Evolutionary conservation across 2,113 vertebrate genomes (phyloP).

Genomic region (Melanostigma gelatinosum): DNA sequence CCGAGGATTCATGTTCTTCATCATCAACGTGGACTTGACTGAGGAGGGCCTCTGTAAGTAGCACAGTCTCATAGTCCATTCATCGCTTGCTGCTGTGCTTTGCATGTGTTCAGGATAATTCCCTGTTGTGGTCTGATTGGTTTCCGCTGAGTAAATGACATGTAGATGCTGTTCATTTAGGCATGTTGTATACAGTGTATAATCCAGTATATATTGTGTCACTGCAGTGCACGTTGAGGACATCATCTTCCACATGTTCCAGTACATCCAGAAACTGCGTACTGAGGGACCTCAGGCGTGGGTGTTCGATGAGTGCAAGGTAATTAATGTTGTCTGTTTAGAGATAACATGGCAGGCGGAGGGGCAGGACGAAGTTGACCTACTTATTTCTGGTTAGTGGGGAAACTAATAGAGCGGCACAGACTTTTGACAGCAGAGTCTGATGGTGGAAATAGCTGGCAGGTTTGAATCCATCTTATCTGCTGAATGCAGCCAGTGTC

Average conservation of each 20-base stretch:
- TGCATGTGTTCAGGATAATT: not conserved
- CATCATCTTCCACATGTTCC: slow-evolving; percentile 99
- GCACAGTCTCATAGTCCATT: not conserved
- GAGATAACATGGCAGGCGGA: not conserved
- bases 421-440: not conserved
- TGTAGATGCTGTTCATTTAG: not conserved
- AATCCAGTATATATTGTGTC: slow-evolving; percentile 41
- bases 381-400: slow-evolving; percentile 1
- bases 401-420: slow-evolving; percentile 5
- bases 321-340: slow-evolving; percentile 58
- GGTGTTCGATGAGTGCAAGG: slow-evolving; percentile 99
- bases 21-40: slow-evolving; percentile 97
- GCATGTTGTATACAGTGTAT: not conserved
- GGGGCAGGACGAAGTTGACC: slow-evolving; percentile 2
- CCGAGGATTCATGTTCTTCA: slow-evolving; percentile 99
- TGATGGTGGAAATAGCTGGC: not conserved
- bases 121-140: not conserved
- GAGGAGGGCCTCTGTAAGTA: slow-evolving; percentile 97
- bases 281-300: slow-evolving; percentile 96
- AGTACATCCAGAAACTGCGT: slow-evolving; percentile 97
- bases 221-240: slow-evolving; percentile 95
- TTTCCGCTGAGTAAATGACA: not conserved
- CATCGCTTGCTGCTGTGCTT: not conserved
- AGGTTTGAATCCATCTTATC: not conserved
- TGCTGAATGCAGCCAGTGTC: not conserved